Evolutionary conservation across 2,888 invertebrate genomes (phyloP).

Genomic region (Pterostichus niger): DNA sequence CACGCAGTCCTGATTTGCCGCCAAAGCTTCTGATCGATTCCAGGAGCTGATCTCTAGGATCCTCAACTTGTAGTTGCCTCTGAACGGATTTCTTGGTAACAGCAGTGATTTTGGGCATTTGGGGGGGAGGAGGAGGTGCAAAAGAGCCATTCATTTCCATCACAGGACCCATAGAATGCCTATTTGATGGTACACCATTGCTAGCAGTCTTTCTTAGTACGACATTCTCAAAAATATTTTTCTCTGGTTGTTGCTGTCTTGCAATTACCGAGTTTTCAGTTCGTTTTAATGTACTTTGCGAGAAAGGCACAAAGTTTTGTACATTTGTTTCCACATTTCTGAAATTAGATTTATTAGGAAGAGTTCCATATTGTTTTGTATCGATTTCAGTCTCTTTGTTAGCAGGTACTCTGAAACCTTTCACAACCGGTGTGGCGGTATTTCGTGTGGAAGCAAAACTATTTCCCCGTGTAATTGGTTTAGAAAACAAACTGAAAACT

Average conservation of each 20-base stretch:
- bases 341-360: constrained; percentile 69
- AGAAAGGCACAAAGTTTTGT: constrained; percentile 74
- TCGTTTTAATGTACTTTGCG: constrained; percentile 74
- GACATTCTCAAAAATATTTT: constrained; percentile 53
- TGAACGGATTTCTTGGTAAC: constrained; percentile 70
- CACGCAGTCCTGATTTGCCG: constrained; percentile 75
- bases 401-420: constrained; percentile 73
- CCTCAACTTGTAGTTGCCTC: constrained; percentile 72
- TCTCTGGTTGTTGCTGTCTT: constrained; percentile 52
- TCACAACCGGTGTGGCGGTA: constrained; percentile 73
- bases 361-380: constrained; percentile 70
- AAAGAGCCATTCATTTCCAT: constrained; percentile 23
- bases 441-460: constrained; percentile 71
- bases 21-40: constrained; percentile 87
- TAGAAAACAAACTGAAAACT: constrained; percentile 67
- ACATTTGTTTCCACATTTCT: constrained; percentile 61
- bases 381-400: constrained; percentile 68
- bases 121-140: constrained; percentile 74
- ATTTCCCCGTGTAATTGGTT: constrained; percentile 72
- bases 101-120: constrained; percentile 72
- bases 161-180: constrained; percentile 32
- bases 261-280: constrained; percentile 34
- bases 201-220: constrained; percentile 55
- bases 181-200: constrained; percentile 55
- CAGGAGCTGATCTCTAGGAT: constrained; percentile 84